phyloP scores from a whole-genome alignment of 2,113 vertebrate genomes.

The Aspiorhynchus laticeps region DNA sequence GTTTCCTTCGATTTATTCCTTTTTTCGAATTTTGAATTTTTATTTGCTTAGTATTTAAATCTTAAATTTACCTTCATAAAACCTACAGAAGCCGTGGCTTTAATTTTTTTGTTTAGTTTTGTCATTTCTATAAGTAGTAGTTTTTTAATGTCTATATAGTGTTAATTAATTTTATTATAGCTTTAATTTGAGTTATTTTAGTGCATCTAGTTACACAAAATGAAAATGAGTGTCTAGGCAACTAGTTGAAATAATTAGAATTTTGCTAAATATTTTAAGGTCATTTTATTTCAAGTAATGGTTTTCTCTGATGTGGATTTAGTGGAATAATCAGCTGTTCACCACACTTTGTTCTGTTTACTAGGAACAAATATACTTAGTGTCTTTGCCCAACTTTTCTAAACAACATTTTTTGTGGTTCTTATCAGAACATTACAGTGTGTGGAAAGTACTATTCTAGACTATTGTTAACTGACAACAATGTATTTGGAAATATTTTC shows the following conservation, averaged over 20 bases:
- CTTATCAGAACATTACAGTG: neutral
- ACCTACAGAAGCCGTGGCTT: neutral
- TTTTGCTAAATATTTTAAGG: neutral
- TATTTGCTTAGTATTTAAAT: no score
- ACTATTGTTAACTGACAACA: constrained; percentile 13
- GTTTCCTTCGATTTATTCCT: neutral
- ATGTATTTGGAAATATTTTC: neutral
- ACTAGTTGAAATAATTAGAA: neutral
- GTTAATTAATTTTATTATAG: neutral
- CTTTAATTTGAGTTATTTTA: neutral
- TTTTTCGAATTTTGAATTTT: neutral
- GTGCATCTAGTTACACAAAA: neutral
- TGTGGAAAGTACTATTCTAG: constrained; percentile 9
- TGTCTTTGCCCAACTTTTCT: neutral
- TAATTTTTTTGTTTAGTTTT: neutral
- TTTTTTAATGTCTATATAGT: neutral
- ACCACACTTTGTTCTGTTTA: neutral
- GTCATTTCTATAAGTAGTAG: neutral
- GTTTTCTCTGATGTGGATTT: neutral
- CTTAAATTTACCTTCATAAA: neutral
- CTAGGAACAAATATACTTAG: neutral
- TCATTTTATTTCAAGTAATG: neutral
- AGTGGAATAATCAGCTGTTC: neutral
- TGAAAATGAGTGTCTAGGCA: neutral
- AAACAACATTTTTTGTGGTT: neutral